Percentiles rank a stretch among this genome's conserved stretches.
phyloP scores from a whole-genome alignment of 2,113 vertebrate genomes.

The Calyptomena viridis region DNA sequence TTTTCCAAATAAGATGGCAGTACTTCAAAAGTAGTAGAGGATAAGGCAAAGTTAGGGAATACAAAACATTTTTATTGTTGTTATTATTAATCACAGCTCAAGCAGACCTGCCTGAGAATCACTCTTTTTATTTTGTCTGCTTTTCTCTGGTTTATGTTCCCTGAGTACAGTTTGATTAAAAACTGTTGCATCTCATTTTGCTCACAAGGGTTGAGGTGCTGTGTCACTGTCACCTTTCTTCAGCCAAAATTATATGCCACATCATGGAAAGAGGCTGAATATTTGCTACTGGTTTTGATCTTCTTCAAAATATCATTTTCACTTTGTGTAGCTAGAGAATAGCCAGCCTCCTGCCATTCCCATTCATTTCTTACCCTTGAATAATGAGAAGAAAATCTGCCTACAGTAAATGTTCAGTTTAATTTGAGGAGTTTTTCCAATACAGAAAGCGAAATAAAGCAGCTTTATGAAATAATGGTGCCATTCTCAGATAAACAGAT shows the following conservation, averaged over 20 bases:
- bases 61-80: not conserved
- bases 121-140: not conserved
- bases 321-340: constrained; percentile 50
- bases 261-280: constrained; percentile 33
- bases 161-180: constrained; percentile 32
- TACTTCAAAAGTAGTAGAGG: not conserved
- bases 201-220: not conserved
- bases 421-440: constrained; percentile 28
- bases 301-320: constrained; percentile 64
- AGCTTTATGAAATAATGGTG: constrained; percentile 62
- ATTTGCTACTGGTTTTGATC: constrained; percentile 61
- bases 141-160: constrained; percentile 12
- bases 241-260: constrained; percentile 7
- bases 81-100: not conserved
- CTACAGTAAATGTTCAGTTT: constrained; percentile 63
- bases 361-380: constrained; percentile 65
- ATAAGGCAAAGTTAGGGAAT: not conserved
- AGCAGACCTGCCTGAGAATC: not conserved
- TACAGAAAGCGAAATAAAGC: constrained; percentile 41
- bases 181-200: constrained; percentile 36
- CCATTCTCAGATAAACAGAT: constrained; percentile 43
- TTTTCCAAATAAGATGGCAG: not conserved
- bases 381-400: constrained; percentile 64
- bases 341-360: constrained; percentile 43
- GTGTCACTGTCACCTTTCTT: not conserved